Conservation (phyloP, 1,140 invertebrate genomes). For the Magallana gigas region DNA sequence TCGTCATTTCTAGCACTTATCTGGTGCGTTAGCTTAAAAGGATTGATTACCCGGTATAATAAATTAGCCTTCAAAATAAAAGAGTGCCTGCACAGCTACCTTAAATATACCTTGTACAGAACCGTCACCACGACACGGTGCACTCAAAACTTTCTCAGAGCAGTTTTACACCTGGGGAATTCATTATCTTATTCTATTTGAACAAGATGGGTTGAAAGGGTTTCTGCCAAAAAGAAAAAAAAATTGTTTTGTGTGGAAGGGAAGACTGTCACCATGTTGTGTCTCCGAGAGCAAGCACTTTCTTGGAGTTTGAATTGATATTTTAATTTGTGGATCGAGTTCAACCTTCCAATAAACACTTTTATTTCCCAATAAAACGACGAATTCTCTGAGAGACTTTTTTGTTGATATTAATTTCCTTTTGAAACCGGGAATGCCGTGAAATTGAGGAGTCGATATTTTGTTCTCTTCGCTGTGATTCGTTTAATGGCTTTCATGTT, state of each 20-base stretch:
- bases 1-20: slow-evolving; percentile 35
- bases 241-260: background rate
- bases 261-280: background rate
- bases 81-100: background rate
- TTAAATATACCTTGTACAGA: background rate
- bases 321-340: too few species aligned
- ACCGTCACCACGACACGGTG: background rate
- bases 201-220: background rate
- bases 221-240: background rate
- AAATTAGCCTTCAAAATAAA: slow-evolving; percentile 6
- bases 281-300: background rate
- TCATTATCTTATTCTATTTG: slow-evolving; percentile 26
- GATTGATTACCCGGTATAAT: slow-evolving; percentile 20
- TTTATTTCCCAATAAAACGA: too few species aligned
- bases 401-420: too few species aligned
- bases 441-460: background rate
- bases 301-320: too few species aligned
- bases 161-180: slow-evolving; percentile 17
- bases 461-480: too few species aligned
- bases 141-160: slow-evolving; percentile 5
- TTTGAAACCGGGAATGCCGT: background rate
- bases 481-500: background rate
- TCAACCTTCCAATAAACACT: too few species aligned
- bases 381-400: too few species aligned
- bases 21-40: slow-evolving; percentile 22